phyloP scores from a whole-genome alignment of 2,113 vertebrate genomes.

The Mola mola region DNA sequence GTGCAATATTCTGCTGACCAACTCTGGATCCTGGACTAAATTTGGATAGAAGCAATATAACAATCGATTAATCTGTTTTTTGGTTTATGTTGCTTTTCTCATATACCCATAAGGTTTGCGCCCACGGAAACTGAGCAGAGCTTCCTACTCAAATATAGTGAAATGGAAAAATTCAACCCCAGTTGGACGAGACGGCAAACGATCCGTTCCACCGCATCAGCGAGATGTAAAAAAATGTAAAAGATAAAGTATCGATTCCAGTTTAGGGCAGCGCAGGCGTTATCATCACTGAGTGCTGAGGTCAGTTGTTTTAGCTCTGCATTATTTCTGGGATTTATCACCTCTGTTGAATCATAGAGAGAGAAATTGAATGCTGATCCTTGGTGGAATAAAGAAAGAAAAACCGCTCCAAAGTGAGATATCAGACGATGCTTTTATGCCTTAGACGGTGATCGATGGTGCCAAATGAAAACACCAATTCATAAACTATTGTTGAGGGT shows the following conservation, averaged over 20 bases:
- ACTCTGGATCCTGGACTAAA: no score
- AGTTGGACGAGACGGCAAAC: background rate
- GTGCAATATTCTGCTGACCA: background rate
- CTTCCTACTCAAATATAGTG: background rate
- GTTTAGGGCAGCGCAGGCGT: slow-evolving; percentile 49
- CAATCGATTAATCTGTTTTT: background rate
- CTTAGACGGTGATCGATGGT: slow-evolving; percentile 42
- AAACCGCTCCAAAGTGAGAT: slow-evolving; percentile 52
- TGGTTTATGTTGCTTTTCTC: no score
- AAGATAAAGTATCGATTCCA: slow-evolving; percentile 71
- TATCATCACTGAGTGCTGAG: slow-evolving; percentile 59
- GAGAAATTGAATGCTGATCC: slow-evolving; percentile 62
- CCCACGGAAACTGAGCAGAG: background rate
- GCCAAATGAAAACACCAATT: slow-evolving; percentile 43
- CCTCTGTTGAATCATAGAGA: slow-evolving; percentile 40
- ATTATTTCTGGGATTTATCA: slow-evolving; percentile 60
- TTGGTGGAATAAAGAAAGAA: slow-evolving; percentile 54
- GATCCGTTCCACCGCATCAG: slow-evolving; percentile 28
- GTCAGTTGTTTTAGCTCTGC: slow-evolving; percentile 62
- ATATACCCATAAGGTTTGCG: no score
- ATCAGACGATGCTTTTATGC: slow-evolving; percentile 34
- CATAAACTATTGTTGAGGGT: slow-evolving; percentile 37
- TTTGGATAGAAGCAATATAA: background rate
- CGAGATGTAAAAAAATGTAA: slow-evolving; percentile 58
- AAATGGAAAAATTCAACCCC: slow-evolving; percentile 18